A percentile compares a stretch with the other conserved stretches of the same genome.
These are phyloP conservation scores for Thunnus maccoyii DNA, from an alignment of 2,113 vertebrate species.

Conservation along the genomic window DNA sequence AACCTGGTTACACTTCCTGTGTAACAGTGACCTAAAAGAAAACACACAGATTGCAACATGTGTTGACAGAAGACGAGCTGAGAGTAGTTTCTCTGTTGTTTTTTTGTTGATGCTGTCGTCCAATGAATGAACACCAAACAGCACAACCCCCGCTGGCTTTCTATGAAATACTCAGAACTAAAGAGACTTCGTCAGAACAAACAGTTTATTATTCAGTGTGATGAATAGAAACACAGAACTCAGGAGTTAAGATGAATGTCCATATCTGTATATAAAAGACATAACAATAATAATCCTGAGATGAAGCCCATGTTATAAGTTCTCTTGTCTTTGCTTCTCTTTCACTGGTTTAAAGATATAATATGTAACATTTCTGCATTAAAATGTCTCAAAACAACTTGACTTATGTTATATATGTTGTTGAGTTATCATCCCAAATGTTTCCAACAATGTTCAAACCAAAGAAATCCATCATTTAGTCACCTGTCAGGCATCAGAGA, in stretches of 20 bases:
- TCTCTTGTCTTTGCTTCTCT: no score
- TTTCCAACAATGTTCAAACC: no score
- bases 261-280: background rate
- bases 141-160: background rate
- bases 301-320: no score
- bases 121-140: conserved; percentile 16
- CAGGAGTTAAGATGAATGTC: background rate
- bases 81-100: conserved; percentile 13
- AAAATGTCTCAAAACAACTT: no score
- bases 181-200: background rate
- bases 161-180: background rate
- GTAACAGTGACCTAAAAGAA: conserved; percentile 16
- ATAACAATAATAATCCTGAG: background rate
- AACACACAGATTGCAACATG: conserved; percentile 23
- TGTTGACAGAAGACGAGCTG: background rate
- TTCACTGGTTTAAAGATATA: no score
- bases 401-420: no score
- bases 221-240: no score
- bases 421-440: no score
- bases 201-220: background rate
- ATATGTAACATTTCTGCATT: no score
- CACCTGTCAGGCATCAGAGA: no score
- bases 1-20: background rate
- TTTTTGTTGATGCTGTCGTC: background rate
- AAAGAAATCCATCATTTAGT: no score